A percentile compares a stretch with the other conserved stretches of the same genome.
phyloP scores from a whole-genome alignment of 2,888 invertebrate species.

The Andrena camellia region DNA sequence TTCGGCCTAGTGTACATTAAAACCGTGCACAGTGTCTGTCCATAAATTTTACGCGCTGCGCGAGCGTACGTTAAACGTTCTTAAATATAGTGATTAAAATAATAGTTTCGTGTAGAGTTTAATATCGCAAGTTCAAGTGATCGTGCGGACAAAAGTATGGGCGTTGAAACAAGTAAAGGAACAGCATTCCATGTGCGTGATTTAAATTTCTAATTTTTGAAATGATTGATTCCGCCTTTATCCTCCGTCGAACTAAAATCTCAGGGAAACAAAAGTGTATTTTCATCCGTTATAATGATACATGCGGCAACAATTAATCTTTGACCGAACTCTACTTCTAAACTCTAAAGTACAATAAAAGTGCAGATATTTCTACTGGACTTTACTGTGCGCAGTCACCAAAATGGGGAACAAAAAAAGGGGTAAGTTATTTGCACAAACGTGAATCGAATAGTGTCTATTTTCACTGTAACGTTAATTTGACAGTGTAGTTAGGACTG shows the following conservation, averaged over 20 bases:
- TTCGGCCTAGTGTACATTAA: neutral
- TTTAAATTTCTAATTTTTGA: conserved; percentile 20
- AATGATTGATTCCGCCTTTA: neutral
- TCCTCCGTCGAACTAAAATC: conserved; percentile 11
- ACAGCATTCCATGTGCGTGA: neutral
- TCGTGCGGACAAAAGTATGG: neutral
- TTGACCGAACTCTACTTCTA: neutral
- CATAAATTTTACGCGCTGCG: neutral
- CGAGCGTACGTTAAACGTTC: conserved; percentile 1
- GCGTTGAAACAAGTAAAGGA: neutral
- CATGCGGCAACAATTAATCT: neutral
- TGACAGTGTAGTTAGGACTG: neutral
- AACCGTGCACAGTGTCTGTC: neutral
- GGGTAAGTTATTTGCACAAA: conserved; percentile 61
- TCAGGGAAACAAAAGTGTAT: neutral
- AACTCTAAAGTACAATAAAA: neutral
- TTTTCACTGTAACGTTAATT: neutral
- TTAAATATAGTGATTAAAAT: conserved; percentile 31
- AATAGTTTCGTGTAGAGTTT: conserved; percentile 5
- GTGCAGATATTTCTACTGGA: neutral
- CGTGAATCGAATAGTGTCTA: neutral
- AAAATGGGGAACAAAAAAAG: conserved; percentile 73
- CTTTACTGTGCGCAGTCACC: neutral
- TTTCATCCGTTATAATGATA: neutral
- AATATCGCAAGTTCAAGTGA: neutral